phyloP scores from a whole-genome alignment of 1,140 invertebrate genomes.

The Rhagoletis pomonella region DNA sequence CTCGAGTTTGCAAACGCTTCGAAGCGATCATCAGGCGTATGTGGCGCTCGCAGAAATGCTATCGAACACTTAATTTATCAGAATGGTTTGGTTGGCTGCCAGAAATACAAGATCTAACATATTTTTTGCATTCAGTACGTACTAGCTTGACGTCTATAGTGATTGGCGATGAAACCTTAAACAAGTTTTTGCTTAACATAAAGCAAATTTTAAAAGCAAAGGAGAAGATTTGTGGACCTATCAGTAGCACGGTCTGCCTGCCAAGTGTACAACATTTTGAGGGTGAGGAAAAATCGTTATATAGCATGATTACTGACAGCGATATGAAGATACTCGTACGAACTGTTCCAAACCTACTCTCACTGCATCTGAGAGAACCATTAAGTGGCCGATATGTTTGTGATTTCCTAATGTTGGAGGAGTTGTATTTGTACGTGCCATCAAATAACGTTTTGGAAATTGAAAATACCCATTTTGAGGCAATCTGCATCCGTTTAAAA shows the following conservation, averaged over 20 bases:
- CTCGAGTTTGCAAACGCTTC: slow-evolving; percentile 63
- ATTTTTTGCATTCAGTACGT: slow-evolving; percentile 64
- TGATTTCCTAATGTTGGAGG: slow-evolving; percentile 63
- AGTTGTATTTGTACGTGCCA: slow-evolving; percentile 67
- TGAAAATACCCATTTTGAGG: slow-evolving; percentile 65
- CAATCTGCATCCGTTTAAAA: slow-evolving; percentile 61
- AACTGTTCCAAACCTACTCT: slow-evolving; percentile 63
- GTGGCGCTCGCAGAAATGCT: slow-evolving; percentile 62
- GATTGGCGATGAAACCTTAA: slow-evolving; percentile 62
- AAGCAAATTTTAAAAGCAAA: slow-evolving; percentile 3
- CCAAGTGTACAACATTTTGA: slow-evolving; percentile 15
- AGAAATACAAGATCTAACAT: slow-evolving; percentile 63
- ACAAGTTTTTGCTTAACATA: slow-evolving; percentile 64
- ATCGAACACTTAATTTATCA: slow-evolving; percentile 64
- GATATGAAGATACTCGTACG: slow-evolving; percentile 64
- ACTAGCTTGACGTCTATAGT: slow-evolving; percentile 59
- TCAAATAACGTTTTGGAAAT: slow-evolving; percentile 67
- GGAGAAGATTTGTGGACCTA: background rate
- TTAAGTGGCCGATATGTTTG: slow-evolving; percentile 65
- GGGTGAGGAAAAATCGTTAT: slow-evolving; percentile 39
- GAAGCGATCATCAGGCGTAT: slow-evolving; percentile 61
- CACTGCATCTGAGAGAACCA: slow-evolving; percentile 65
- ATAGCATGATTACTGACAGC: slow-evolving; percentile 60
- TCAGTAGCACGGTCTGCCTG: background rate
- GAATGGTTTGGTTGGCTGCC: slow-evolving; percentile 64